Base-by-base conservation (phyloP, 2,888 invertebrate species). In the Andricus curvator region DNA sequence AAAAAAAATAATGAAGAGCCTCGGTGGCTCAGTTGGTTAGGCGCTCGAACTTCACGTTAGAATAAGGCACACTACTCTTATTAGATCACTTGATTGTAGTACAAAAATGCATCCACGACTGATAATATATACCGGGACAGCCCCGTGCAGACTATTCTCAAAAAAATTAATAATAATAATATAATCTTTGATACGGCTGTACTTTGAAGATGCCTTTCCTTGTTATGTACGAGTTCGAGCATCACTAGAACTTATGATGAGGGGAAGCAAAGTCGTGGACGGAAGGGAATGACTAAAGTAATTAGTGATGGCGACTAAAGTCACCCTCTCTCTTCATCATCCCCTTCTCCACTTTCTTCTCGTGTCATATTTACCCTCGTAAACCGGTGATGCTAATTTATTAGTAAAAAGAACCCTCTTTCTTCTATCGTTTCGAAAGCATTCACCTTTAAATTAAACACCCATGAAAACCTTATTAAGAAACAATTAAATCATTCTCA, bases 261-360 rank as follows among this genome's bases (percentile, higher is more conserved):
- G 85, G 85, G 85, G 84, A 62, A 62, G 25, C 85, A 83, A 85
- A 83, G 84, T 84, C 84, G 85, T 85, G 85, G 85, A 84, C 81
- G 85, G 85, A 86, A 85, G 85, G 87, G 86, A 86, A 85, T 89
- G 87, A 86, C 86, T 88, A 87, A 88, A 88, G 88, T 90, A 90
- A 90, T 90, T 90, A 90, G 89, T 88, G 87, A 86, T 87, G 88
- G 88, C 56, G 56, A 56, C n/a, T 25, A 62, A 62, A 62, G 25
- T 62, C 25, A 62, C 62, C 62, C 62, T 25, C 25, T 62, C 15
- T 62, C 22, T 25, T 22, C 15, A 62, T 13, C 25, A 22, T 15
- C 62, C 15, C 22, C 25, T 22, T 25, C 62, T 62, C 4, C 25
- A n/a, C 25, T 62, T 62, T 62, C 62, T 25, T 62, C 62, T 25